Percentiles rank a stretch among this genome's conserved stretches.
phyloP scores from a whole-genome alignment of 2,797 vertebrate genomes.

The Decapterus maruadsi region DNA sequence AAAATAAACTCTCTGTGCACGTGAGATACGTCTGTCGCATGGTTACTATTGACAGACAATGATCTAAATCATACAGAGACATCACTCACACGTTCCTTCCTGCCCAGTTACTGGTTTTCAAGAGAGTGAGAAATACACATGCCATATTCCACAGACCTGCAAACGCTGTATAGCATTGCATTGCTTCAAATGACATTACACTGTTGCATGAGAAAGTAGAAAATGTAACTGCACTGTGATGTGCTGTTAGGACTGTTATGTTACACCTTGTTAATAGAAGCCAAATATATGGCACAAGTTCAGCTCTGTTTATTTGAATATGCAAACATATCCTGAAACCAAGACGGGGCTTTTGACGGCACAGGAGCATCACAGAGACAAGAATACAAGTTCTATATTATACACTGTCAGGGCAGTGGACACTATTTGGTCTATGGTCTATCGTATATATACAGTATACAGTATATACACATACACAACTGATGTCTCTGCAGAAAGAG shows the following conservation, averaged over 20 bases:
- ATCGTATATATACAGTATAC: background rate
- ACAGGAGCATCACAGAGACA: constrained; percentile 31
- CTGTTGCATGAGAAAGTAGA: background rate
- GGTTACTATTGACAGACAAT: background rate
- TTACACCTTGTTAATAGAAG: background rate
- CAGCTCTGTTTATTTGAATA: background rate
- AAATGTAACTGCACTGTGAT: background rate
- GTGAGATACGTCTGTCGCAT: background rate
- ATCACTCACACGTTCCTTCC: constrained; percentile 28
- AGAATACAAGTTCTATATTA: background rate
- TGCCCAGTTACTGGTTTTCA: constrained; percentile 30
- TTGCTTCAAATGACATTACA: background rate
- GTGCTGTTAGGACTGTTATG: background rate
- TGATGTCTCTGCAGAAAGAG: constrained; percentile 19
- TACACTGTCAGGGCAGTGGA: background rate
- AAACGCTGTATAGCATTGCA: constrained; percentile 12
- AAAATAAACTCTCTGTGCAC: background rate
- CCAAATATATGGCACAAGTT: background rate
- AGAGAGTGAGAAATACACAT: constrained; percentile 8
- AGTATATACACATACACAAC: background rate
- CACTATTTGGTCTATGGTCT: background rate
- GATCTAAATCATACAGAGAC: constrained; percentile 1
- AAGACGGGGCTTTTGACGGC: background rate
- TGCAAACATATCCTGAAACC: constrained; percentile 12
- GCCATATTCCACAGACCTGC: background rate